Evolutionary conservation across 1,140 invertebrate genomes (phyloP).

Genomic region (Wiebesia pumilae): DNA sequence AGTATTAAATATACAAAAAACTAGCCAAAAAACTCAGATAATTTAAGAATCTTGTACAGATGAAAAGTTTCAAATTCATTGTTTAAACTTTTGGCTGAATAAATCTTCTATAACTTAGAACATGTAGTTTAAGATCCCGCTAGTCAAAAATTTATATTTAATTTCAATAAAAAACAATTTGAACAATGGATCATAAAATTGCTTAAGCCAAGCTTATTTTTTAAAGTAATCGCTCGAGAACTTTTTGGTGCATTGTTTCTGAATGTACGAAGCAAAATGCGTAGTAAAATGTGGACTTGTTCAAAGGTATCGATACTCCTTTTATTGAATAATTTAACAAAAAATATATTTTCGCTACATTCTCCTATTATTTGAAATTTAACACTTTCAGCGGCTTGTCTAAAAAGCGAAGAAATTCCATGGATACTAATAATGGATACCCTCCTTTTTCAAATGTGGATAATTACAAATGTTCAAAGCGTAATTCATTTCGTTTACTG

Average conservation of each 20-base stretch:
- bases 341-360: no score
- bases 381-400: no score
- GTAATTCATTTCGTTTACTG: no score
- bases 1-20: not conserved
- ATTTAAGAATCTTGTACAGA: not conserved
- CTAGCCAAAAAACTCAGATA: not conserved
- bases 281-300: not conserved
- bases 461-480: no score
- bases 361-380: no score
- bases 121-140: not conserved
- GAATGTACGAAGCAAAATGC: not conserved
- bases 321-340: not conserved
- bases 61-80: not conserved
- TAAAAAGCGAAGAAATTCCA: no score
- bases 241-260: not conserved
- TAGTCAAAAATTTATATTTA: not conserved
- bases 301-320: not conserved
- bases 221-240: not conserved
- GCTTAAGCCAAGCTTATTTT: not conserved
- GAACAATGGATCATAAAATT: conserved; percentile 1
- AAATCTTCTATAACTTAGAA: not conserved
- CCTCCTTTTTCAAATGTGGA: no score
- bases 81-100: not conserved
- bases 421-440: no score
- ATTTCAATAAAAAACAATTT: not conserved